Evolutionary conservation across 2,888 invertebrate genomes (phyloP), one percentile per base, ranked within the genome.

Genomic region (Dryobota labecula): DNA sequence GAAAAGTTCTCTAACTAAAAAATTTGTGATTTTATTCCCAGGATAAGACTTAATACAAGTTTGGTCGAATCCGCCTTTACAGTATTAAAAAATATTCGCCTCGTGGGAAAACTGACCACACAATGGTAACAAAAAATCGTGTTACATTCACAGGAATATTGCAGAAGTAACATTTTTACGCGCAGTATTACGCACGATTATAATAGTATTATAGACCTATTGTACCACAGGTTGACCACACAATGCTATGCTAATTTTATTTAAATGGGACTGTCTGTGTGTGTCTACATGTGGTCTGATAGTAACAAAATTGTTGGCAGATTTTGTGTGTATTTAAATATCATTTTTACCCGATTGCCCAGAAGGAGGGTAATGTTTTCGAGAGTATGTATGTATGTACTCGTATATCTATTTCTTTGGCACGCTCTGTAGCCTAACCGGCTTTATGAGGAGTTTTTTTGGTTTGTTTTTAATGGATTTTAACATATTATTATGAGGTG

Each of bases 161-260:
- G n/a, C 54, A 57, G 18, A 20, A 43, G 67, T 20, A 51, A 78
- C 33, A 30, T 30, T 82, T 78, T 64, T 63, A 60, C 51, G 38
- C 38, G 15, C 30, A n/a, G 53, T 56, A 30, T 56, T 63, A 65
- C 24, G 27, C 3, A 8, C 5, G 1, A 8, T 11, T 11, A n/a
- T 63, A 38, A 63, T 63, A 24, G 27, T 27, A 2, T 53, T 62
- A 64, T 18, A 45, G 30, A 41, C 7, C 49, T 36, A 78, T 79
- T 79, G 67, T 72, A 13, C 13, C 24, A 45, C 7, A 33, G 18
- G 18, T 13, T 60, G 70, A 63, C 49, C 63, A 54, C 70, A 62
- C 53, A 67, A 38, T 64, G n/a, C 4, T 57, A 68, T 77, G 64
- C 53, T 49, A 82, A 70, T 70, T 41, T 63, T 49, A 78, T 61